These are phyloP conservation scores for Amblyteles armatorius DNA, from an alignment of 2,888 invertebrate species.

Conservation along the genomic window DNA sequence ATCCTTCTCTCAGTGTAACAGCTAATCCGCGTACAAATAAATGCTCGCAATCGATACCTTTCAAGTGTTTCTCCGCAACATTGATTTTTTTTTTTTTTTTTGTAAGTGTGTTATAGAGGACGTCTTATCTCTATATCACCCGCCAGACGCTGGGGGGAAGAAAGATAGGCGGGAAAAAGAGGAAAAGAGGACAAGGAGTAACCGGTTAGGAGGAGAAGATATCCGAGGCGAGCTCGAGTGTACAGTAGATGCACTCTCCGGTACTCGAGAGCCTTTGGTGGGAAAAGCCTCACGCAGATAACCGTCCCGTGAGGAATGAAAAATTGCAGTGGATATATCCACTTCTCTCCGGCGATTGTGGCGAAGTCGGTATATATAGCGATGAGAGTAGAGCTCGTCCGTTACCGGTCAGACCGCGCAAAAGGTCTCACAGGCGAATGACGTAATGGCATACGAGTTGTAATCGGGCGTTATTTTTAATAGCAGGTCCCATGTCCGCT, in stretches of 20 bases:
- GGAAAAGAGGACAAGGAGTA: conserved; percentile 34
- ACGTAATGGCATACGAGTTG: background rate
- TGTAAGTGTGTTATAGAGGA: conserved; percentile 1
- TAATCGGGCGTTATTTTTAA: too few relatives aligned
- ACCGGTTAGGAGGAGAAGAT: conserved; percentile 41
- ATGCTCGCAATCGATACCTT: too few relatives aligned
- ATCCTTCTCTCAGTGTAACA: background rate
- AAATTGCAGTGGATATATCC: conserved; percentile 34
- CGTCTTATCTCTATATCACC: background rate
- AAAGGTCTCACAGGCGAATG: background rate
- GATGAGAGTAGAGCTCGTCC: conserved; percentile 25
- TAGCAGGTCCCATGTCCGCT: too few relatives aligned
- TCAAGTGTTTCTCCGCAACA: too few relatives aligned
- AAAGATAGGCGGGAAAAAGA: conserved; percentile 31
- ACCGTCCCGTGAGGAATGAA: conserved; percentile 40
- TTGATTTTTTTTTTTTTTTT: too few relatives aligned
- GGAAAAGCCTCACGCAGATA: conserved; percentile 42
- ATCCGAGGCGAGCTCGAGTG: conserved; percentile 44
- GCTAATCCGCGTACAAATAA: background rate
- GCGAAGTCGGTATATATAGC: background rate
- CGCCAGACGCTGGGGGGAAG: conserved; percentile 45
- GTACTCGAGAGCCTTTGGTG: conserved; percentile 35
- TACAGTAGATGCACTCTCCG: conserved; percentile 53
- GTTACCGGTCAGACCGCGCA: conserved; percentile 14
- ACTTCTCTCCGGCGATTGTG: background rate